These are phyloP conservation scores for Kuschelorhynchus macadamiae DNA, from an alignment of 2,888 invertebrate genomes.

Conservation along the genomic window DNA sequence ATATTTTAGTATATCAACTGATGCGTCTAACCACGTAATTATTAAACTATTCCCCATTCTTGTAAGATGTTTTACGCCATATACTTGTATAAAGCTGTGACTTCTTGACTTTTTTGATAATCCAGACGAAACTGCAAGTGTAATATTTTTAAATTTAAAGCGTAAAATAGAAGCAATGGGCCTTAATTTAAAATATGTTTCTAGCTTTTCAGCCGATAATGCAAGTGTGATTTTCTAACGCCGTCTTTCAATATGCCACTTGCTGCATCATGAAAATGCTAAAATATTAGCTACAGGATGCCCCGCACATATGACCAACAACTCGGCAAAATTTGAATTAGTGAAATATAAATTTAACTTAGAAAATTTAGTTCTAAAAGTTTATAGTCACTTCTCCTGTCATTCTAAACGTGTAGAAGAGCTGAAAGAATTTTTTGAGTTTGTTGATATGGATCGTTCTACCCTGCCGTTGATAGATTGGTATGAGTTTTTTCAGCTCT, in stretches of 20 bases:
- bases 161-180: background rate
- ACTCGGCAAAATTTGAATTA: conserved; percentile 2
- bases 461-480: no score
- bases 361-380: no score
- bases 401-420: no score
- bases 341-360: no score
- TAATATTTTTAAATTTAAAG: conserved; percentile 5
- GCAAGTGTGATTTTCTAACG: conserved; percentile 7
- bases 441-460: no score
- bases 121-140: conserved; percentile 2
- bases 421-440: no score
- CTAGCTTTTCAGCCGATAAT: conserved; percentile 1
- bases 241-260: background rate
- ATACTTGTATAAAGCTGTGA: background rate
- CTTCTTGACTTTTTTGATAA: conserved; percentile 22
- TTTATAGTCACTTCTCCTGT: no score
- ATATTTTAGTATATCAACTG: conserved; percentile 9
- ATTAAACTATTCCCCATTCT: conserved; percentile 15
- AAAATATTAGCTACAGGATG: conserved; percentile 1
- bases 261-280: conserved; percentile 1
- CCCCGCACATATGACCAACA: conserved; percentile 8
- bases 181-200: background rate
- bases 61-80: background rate
- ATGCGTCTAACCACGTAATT: conserved; percentile 12
- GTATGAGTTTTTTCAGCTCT: no score